Conservation (phyloP, 92 coral and sea anemone genomes). For the Anthopleura xanthogrammica region DNA sequence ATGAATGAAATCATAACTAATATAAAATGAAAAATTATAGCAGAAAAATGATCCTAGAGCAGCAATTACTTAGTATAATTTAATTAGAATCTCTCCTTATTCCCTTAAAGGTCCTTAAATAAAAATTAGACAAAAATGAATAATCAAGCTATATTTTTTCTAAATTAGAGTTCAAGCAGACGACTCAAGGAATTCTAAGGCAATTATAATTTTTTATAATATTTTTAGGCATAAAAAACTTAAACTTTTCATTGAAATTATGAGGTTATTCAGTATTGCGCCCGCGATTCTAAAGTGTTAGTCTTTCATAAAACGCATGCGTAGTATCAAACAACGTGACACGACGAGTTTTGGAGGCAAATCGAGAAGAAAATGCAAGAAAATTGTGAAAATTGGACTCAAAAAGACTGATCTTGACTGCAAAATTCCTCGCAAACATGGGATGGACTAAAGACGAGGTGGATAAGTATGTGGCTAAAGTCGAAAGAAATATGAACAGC, state of each 20-base stretch:
- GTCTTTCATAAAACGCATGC: slow-evolving; percentile 11
- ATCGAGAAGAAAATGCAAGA: not conserved
- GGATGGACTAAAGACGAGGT: slow-evolving; percentile 84
- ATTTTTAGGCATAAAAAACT: not conserved
- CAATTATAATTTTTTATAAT: not conserved
- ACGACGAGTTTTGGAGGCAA: not conserved
- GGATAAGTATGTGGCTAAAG: slow-evolving; percentile 79
- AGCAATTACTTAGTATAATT: too few species aligned
- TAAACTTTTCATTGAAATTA: not conserved
- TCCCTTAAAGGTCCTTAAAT: too few species aligned
- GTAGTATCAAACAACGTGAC: slow-evolving; percentile 23
- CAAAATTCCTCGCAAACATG: slow-evolving; percentile 36
- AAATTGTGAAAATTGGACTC: slow-evolving; percentile 1
- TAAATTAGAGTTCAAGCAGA: too few species aligned
- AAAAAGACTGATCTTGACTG: not conserved
- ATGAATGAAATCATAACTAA: not conserved
- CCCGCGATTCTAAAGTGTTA: not conserved
- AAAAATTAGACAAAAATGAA: too few species aligned
- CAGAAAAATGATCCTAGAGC: too few species aligned
- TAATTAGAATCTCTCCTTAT: too few species aligned
- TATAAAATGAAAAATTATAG: not conserved
- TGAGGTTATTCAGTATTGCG: slow-evolving; percentile 4
- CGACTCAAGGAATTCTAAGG: too few species aligned
- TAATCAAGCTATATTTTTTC: too few species aligned
- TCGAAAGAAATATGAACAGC: slow-evolving; percentile 56